Percentiles rank a stretch among this genome's conserved stretches.
Evolutionary conservation across 2,888 invertebrate genomes (phyloP).

Genomic region (Furcula furcula): DNA sequence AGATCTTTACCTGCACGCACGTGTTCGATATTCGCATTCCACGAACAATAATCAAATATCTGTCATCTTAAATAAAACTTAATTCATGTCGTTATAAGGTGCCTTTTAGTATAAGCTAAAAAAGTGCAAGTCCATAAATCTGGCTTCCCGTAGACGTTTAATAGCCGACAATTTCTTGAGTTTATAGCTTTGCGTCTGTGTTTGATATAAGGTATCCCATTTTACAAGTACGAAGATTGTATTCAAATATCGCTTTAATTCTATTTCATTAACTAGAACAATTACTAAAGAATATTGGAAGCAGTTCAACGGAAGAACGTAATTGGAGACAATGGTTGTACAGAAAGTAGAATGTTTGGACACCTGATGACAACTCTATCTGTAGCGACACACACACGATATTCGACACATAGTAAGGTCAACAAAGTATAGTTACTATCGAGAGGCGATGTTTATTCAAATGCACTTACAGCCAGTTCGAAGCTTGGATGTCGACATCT

Average conservation of each 20-base stretch:
- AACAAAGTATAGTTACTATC: constrained; percentile 71
- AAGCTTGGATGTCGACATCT: constrained; percentile 77
- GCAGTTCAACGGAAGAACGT: constrained; percentile 5
- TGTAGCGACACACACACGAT: constrained; percentile 42
- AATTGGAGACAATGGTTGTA: constrained; percentile 15
- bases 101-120: constrained; percentile 35
- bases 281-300: constrained; percentile 8
- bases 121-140: constrained; percentile 41
- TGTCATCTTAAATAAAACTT: constrained; percentile 46
- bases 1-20: constrained; percentile 75
- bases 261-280: constrained; percentile 17
- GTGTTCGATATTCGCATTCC: constrained; percentile 73
- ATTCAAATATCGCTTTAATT: constrained; percentile 22
- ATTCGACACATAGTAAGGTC: constrained; percentile 71
- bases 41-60: constrained; percentile 48
- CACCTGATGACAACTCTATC: constrained; percentile 71
- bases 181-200: constrained; percentile 51
- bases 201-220: constrained; percentile 43
- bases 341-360: constrained; percentile 46
- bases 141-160: constrained; percentile 47
- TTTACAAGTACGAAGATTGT: constrained; percentile 28
- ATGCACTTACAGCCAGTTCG: constrained; percentile 70
- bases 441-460: constrained; percentile 75
- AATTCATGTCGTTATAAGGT: constrained; percentile 36
- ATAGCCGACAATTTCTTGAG: constrained; percentile 49